A percentile compares a stretch with the other conserved stretches of the same genome.
Conservation (phyloP, 2,113 vertebrate species). For the Ciconia maguari region DNA sequence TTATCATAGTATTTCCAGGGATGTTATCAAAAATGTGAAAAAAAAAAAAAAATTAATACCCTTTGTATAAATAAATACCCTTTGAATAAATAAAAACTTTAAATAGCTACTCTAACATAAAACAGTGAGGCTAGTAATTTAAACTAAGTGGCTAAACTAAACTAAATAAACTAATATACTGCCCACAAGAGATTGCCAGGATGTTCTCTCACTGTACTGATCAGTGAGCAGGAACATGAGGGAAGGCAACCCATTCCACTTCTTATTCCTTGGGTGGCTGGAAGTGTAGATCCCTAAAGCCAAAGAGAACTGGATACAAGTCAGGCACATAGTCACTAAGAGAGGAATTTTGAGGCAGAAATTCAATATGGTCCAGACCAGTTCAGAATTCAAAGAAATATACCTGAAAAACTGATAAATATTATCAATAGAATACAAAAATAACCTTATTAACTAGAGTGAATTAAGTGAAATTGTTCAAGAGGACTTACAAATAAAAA, state of each 20-base stretch:
- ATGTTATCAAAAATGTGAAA: not conserved
- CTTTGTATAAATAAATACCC: not conserved
- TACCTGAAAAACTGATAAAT: slow-evolving; percentile 1
- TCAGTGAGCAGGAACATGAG: slow-evolving; percentile 8
- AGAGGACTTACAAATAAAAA: not conserved
- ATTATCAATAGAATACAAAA: not conserved
- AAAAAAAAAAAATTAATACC: not conserved
- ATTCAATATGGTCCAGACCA: not conserved
- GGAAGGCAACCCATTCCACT: not conserved
- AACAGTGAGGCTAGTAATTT: not conserved
- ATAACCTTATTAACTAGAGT: not conserved
- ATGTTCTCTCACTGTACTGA: not conserved
- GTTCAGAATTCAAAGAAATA: slow-evolving; percentile 12
- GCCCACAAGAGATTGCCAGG: not conserved
- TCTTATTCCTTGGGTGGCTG: not conserved
- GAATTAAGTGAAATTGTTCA: not conserved
- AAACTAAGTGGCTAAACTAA: not conserved
- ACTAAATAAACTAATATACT: not conserved
- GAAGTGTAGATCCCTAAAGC: not conserved
- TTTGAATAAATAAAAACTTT: not conserved
- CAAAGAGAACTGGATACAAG: not conserved
- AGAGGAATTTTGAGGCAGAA: not conserved
- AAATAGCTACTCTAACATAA: not conserved
- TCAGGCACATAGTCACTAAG: not conserved
- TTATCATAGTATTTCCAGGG: not conserved